A percentile compares a stretch with the other conserved stretches of the same genome.
Evolutionary conservation across 2,888 invertebrate genomes (phyloP).

Genomic region (Beris morrisii): DNA sequence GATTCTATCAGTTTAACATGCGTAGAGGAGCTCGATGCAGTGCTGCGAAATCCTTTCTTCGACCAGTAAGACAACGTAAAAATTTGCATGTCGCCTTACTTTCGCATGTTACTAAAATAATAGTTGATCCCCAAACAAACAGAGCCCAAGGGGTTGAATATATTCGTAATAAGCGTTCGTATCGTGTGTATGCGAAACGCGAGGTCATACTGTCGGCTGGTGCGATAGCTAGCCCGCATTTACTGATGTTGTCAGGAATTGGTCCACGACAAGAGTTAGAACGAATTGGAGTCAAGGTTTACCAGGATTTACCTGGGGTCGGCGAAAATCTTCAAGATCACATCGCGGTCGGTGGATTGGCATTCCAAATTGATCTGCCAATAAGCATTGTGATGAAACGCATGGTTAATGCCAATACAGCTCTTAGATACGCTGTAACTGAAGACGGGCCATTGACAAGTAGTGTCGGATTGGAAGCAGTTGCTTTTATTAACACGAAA

Average conservation of each 20-base stretch:
- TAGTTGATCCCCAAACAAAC: conserved; percentile 71
- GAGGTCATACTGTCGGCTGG: conserved; percentile 66
- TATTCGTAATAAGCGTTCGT: conserved; percentile 64
- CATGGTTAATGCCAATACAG: conserved; percentile 80
- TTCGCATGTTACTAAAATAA: conserved; percentile 75
- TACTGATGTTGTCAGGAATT: conserved; percentile 88
- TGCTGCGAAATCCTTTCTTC: conserved; percentile 80
- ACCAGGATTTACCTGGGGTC: conserved; percentile 79
- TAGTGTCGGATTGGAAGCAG: conserved; percentile 82
- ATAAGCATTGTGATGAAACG: conserved; percentile 79
- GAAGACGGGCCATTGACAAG: conserved; percentile 87
- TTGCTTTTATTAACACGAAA: conserved; percentile 85
- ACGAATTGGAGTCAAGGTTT: conserved; percentile 71
- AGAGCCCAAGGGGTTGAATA: conserved; percentile 81
- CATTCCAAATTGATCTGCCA: conserved; percentile 78
- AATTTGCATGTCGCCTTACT: conserved; percentile 83
- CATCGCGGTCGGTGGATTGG: conserved; percentile 82
- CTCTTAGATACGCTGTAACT: conserved; percentile 79
- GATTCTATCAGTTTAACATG: conserved; percentile 88
- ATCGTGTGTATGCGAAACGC: conserved; percentile 52
- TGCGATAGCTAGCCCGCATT: conserved; percentile 86
- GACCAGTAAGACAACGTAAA: conserved; percentile 73
- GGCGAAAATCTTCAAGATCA: conserved; percentile 88
- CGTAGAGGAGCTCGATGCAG: conserved; percentile 81
- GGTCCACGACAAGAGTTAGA: conserved; percentile 75